Evolutionary conservation across 2,113 vertebrate species (phyloP), one percentile per base, ranked within the genome.

Genomic region (Cottus gobio): DNA sequence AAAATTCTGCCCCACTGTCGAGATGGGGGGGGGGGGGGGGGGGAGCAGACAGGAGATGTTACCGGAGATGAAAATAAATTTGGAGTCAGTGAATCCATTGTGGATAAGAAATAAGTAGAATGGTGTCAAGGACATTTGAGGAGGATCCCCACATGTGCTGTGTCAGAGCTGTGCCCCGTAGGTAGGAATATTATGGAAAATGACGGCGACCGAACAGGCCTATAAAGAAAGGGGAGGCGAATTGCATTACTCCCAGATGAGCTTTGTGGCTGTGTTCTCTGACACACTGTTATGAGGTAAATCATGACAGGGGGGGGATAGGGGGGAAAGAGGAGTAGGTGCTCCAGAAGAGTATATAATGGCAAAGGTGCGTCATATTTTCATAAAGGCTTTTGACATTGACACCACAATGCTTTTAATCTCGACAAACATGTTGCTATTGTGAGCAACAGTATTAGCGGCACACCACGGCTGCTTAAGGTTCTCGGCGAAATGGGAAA

Each of bases 401-500:
- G 48, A 82, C 79, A 83, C 50, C 65, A 71, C 87, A 71, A 39
- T 44, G 72, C 71, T 75, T 87, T 85, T 85, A 85, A 86, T 91
- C 82, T 82, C 50, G 58, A 85, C 74, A 85, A 86, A 80, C 58
- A 26, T 74, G 69, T 83, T 85, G 87, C 75, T 73, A 75, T 87
- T 89, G 28, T 80, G 65, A 75, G 62, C 2, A 63, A 3, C 61
- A 36, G 24, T 63, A 82, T 88, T 76, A 72, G 80, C 8, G 7
- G 62, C 34, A 58, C 66, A 58, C 37, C 50, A 24, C 37, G 52
- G 68, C 42, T 71, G 63, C 73, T 85, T 76, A 39, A 83, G 80
- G 84, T 61, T 16, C 82, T 60, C 73, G 30, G 77, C 15, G 18
- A 65, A 86, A 80, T 78, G 6, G 18, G 83, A 70, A 58, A 78